A percentile compares a stretch with the other conserved stretches of the same genome.
phyloP scores from a whole-genome alignment of 2,797 vertebrate genomes.

The Lithobates sylvaticus region DNA sequence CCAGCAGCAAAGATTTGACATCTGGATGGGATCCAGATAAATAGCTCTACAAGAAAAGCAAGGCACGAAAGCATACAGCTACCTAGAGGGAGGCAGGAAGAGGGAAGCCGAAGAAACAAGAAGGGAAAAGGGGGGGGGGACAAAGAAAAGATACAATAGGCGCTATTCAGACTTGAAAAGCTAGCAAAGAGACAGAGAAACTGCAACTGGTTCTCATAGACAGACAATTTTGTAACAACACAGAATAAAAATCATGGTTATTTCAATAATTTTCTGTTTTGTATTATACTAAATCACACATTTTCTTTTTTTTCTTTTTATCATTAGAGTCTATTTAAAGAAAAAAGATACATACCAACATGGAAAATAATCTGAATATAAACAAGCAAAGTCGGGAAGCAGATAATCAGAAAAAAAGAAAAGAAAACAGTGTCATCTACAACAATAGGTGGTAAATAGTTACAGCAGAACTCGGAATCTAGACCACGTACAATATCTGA shows the following conservation, averaged over 20 bases:
- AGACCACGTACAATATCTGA: too few species aligned
- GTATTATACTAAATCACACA: too few species aligned
- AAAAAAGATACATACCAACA: too few species aligned
- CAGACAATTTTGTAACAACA: neutral
- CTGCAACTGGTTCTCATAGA: neutral
- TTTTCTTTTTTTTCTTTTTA: too few species aligned
- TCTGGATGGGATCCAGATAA: slow-evolving; percentile 51
- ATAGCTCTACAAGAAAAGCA: slow-evolving; percentile 42
- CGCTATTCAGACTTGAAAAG: slow-evolving; percentile 9
- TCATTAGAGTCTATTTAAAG: too few species aligned
- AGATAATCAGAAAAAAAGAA: too few species aligned
- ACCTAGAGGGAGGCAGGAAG: slow-evolving; percentile 44
- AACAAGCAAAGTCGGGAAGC: too few species aligned
- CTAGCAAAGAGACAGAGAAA: neutral
- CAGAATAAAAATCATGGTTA: neutral
- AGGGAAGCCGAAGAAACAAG: slow-evolving; percentile 17
- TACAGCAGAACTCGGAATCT: too few species aligned
- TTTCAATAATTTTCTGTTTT: neutral
- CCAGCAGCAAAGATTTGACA: slow-evolving; percentile 50
- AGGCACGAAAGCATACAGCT: slow-evolving; percentile 29
- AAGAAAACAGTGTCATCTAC: too few species aligned
- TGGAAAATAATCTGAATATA: too few species aligned
- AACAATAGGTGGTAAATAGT: too few species aligned
- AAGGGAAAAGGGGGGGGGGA: slow-evolving; percentile 4
- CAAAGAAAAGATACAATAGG: slow-evolving; percentile 30